Percentiles rank a stretch among this genome's conserved stretches.
Conservation (phyloP, 2,888 invertebrate genomes). For the Synanthedon tipuliformis region DNA sequence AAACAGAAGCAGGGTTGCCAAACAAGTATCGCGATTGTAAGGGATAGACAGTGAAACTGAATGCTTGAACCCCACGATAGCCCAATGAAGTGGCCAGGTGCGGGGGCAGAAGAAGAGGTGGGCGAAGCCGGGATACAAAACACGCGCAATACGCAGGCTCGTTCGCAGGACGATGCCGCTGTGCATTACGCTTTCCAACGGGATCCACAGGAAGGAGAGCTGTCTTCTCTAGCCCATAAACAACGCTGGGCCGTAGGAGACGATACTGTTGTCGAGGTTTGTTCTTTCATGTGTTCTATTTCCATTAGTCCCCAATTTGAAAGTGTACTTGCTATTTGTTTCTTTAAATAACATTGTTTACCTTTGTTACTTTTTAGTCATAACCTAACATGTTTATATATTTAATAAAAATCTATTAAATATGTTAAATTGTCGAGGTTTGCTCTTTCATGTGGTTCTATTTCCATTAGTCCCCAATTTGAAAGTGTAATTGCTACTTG, state of each 20-base stretch:
- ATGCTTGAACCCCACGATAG: slow-evolving; percentile 71
- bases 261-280: slow-evolving; percentile 86
- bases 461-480: too few relatives aligned
- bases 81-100: slow-evolving; percentile 85
- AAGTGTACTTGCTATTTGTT: too few relatives aligned
- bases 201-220: slow-evolving; percentile 84
- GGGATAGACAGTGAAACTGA: slow-evolving; percentile 57
- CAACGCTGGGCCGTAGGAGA: slow-evolving; percentile 91
- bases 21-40: slow-evolving; percentile 41
- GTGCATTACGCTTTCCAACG: slow-evolving; percentile 93
- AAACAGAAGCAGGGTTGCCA: slow-evolving; percentile 27
- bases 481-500: too few relatives aligned
- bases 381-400: too few relatives aligned
- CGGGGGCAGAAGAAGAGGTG: slow-evolving; percentile 75
- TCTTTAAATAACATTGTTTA: too few relatives aligned
- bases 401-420: too few relatives aligned
- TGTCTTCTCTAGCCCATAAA: slow-evolving; percentile 79
- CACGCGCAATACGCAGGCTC: slow-evolving; percentile 76
- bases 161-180: slow-evolving; percentile 89
- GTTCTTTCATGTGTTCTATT: background rate
- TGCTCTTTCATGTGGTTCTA: background rate
- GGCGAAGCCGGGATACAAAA: slow-evolving; percentile 66
- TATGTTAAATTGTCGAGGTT: slow-evolving; percentile 82
- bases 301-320: too few relatives aligned
- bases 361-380: too few relatives aligned